Evolutionary conservation across 2,113 vertebrate genomes (phyloP).

Genomic region (Symphodus melops): DNA sequence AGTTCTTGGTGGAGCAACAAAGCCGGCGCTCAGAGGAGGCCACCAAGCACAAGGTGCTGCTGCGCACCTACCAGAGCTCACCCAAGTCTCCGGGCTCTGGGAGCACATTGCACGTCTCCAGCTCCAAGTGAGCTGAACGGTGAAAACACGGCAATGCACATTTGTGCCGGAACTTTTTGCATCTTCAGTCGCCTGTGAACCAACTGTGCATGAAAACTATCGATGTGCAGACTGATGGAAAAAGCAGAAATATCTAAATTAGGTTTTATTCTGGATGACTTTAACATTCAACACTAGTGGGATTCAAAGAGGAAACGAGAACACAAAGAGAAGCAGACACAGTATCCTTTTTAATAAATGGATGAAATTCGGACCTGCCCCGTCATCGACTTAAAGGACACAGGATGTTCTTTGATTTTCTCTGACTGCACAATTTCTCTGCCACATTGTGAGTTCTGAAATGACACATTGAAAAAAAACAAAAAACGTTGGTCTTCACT

Average conservation of each 20-base stretch:
- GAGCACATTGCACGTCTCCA: conserved; percentile 49
- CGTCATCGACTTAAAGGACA: conserved; percentile 11
- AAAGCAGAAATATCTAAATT: no score
- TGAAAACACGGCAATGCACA: background rate
- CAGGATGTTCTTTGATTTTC: conserved; percentile 26
- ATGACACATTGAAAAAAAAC: conserved; percentile 51
- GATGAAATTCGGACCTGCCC: background rate
- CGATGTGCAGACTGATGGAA: no score
- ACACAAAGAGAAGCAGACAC: background rate
- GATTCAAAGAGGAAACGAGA: no score
- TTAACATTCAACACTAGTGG: conserved; percentile 1
- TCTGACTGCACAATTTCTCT: conserved; percentile 50
- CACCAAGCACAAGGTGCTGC: conserved; percentile 95
- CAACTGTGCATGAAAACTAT: background rate
- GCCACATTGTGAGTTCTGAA: conserved; percentile 48
- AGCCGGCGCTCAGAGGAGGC: conserved; percentile 83
- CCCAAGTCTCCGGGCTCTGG: conserved; percentile 78
- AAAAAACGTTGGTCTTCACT: conserved; percentile 29
- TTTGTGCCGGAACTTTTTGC: background rate
- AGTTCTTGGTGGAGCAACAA: conserved; percentile 92
- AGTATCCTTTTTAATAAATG: background rate
- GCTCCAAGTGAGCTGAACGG: conserved; percentile 75
- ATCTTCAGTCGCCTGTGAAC: background rate
- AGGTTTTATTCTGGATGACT: background rate
- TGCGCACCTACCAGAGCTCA: conserved; percentile 89